Conservation (phyloP, 92 coral and sea anemone species). For the Bergia puertoricense region DNA sequence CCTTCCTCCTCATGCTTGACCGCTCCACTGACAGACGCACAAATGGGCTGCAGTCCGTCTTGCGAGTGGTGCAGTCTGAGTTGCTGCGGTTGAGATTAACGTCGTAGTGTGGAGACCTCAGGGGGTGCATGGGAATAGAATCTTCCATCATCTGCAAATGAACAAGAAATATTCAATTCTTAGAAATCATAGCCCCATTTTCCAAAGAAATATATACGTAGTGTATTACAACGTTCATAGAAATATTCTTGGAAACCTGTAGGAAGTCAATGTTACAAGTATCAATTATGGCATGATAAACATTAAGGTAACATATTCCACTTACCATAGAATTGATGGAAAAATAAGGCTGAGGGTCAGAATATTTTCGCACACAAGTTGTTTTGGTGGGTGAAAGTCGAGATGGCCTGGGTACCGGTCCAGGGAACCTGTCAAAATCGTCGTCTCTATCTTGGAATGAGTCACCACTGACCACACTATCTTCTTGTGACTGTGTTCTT, state of each 20-base stretch:
- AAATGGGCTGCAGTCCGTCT: constrained; percentile 86
- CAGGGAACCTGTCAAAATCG: constrained; percentile 70
- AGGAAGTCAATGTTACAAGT: background rate
- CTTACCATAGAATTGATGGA: constrained; percentile 41
- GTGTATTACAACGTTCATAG: background rate
- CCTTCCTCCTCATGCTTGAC: constrained; percentile 85
- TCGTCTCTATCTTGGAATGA: constrained; percentile 84
- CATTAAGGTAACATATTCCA: too few relatives aligned
- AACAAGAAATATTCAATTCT: constrained; percentile 4
- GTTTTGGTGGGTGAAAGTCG: constrained; percentile 59
- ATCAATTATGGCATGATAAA: background rate
- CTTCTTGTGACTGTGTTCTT: constrained; percentile 86
- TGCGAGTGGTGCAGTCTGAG: constrained; percentile 96
- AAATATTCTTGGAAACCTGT: background rate
- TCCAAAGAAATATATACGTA: too few relatives aligned
- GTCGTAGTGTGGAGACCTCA: constrained; percentile 71
- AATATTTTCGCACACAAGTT: constrained; percentile 63
- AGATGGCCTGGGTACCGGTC: constrained; percentile 58
- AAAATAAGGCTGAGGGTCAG: constrained; percentile 77
- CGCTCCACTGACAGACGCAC: constrained; percentile 91
- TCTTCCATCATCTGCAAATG: constrained; percentile 74
- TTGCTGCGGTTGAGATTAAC: constrained; percentile 95
- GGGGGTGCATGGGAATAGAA: constrained; percentile 63
- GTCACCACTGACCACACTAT: constrained; percentile 89
- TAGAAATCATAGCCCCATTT: background rate